Conservation (phyloP, 2,888 invertebrate species). For the Holacanthella duospinosa region DNA sequence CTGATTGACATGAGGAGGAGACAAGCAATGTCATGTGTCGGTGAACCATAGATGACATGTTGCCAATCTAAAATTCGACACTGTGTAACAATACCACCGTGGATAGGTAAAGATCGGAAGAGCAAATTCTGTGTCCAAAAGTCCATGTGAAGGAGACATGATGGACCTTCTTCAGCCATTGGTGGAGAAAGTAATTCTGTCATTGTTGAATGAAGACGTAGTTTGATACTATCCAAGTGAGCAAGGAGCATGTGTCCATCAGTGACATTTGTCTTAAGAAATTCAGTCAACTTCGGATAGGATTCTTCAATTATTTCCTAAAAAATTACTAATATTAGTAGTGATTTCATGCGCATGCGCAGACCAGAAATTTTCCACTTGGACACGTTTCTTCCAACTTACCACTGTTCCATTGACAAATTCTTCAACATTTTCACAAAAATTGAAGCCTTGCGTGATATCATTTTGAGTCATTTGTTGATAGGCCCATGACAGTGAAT, state of each 20-base stretch:
- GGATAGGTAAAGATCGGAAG: constrained; percentile 31
- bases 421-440: constrained; percentile 1
- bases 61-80: constrained; percentile 38
- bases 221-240: constrained; percentile 15
- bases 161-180: constrained; percentile 4
- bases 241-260: constrained; percentile 29
- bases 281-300: constrained; percentile 33
- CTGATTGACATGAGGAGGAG: constrained; percentile 12
- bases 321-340: not conserved
- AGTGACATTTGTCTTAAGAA: constrained; percentile 29
- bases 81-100: constrained; percentile 13
- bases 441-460: not conserved
- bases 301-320: constrained; percentile 36
- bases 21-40: constrained; percentile 37
- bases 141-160: constrained; percentile 37
- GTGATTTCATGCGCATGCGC: too few species aligned
- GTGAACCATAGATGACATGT: constrained; percentile 35
- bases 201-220: constrained; percentile 31
- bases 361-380: too few species aligned
- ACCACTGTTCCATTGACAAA: not conserved
- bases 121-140: constrained; percentile 39
- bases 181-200: constrained; percentile 29
- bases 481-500: constrained; percentile 36
- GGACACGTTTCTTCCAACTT: not conserved
- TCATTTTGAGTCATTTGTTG: constrained; percentile 15